Evolutionary conservation across 1,140 invertebrate species (phyloP), one percentile per base, ranked within the genome.

Genomic region (Agraylea sexmaculata): DNA sequence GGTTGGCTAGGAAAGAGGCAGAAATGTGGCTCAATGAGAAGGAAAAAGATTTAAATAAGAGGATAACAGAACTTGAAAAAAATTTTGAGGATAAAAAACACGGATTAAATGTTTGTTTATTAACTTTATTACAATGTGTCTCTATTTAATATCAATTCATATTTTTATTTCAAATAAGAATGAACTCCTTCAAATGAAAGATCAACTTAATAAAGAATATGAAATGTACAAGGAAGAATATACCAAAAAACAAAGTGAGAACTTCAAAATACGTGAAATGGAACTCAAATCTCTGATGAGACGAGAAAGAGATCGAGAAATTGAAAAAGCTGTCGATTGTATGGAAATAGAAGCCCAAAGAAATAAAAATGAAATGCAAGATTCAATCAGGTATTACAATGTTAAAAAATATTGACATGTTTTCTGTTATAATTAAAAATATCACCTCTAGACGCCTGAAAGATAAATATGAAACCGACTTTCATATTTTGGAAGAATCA

Each of bases 391-490:
- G 63, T 63, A 41, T 43, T 17, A 23, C 12, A 7, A 37, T 23
- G 21, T 27, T 25, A 12, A 32, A 6, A 17, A 33, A 39, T 39
- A 16, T 21, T 10, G 6, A 32, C n/a, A 6, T 32, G 30, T 12
- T 8, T 6, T 8, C n/a, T 12, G 7, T 6, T 8, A 8, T 8
- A 32, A 12, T 6, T 12, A 8, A 6, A n/a, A 13, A 16, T 13
- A 32, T n/a, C n/a, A n/a, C n/a, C n/a, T n/a, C n/a, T n/a, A 84
- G 81, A 50, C 70, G 78, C 42, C 58, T 81, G 3, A 79, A 74
- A 53, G 80, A 85, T 28, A 80, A 83, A 55, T 82, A 77, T 45
- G 78, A 83, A 41, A 62, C 66, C 15, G 81, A 85, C 50, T 51
- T 86, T 20, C 62, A 69, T 38, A 69, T 79, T 39, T 51, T 78